These are phyloP conservation scores for Pipistrellus kuhlii DNA, from an alignment of 2,797 vertebrate genomes.

Conservation along the genomic window DNA sequence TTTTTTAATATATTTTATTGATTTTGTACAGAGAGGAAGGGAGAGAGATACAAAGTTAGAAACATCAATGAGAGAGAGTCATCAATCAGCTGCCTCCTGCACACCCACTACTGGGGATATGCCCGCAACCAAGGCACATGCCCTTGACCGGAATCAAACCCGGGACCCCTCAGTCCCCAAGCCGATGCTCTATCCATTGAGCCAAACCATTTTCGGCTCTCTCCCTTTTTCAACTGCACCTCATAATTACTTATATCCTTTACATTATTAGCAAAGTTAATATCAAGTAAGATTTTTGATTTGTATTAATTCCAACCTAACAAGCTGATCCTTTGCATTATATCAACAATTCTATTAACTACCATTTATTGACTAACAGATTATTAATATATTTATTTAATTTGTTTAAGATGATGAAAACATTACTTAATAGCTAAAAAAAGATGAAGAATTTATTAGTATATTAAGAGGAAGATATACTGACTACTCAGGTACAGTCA, in stretches of 20 bases:
- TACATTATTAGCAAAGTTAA: background rate
- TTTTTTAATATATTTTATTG: no score
- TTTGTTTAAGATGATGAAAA: background rate
- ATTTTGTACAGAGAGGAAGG: no score
- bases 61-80: no score
- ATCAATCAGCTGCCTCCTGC: no score
- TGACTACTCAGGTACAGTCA: background rate
- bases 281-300: background rate
- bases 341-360: background rate
- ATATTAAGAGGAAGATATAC: background rate
- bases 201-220: no score
- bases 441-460: background rate
- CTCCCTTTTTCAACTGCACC: background rate
- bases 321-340: background rate
- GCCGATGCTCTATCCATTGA: no score
- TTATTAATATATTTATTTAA: background rate
- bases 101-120: no score
- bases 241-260: background rate
- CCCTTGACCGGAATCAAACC: no score
- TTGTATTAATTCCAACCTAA: background rate
- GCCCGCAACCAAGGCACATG: no score
- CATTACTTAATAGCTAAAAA: conserved; percentile 15
- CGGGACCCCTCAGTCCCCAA: no score
- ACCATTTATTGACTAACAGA: background rate
- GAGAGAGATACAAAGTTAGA: no score